Conservation (phyloP, 2,888 invertebrate genomes). For the Rhodophaea formosa region DNA sequence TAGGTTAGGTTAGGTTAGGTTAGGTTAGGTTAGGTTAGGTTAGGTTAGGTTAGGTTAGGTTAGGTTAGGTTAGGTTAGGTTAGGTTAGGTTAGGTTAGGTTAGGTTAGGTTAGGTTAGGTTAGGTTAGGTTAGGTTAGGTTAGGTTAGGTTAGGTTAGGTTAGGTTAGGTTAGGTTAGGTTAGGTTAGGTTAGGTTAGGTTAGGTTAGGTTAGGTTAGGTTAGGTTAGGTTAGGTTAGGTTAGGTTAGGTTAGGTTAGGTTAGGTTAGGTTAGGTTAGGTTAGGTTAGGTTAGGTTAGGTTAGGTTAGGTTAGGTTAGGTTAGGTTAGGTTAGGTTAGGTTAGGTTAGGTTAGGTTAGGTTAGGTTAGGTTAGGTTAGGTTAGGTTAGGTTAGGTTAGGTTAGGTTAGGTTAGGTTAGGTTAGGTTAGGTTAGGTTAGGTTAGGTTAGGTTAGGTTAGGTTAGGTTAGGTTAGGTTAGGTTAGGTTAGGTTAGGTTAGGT, state of each 20-base stretch:
- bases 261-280: conserved; percentile 16
- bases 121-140: conserved; percentile 10
- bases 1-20: conserved; percentile 22
- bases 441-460: conserved; percentile 6
- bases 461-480: conserved; percentile 6
- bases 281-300: conserved; percentile 16
- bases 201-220: conserved; percentile 15
- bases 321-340: conserved; percentile 16
- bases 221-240: conserved; percentile 16
- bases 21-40: conserved; percentile 13
- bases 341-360: conserved; percentile 1
- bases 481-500: conserved; percentile 9
- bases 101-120: conserved; percentile 10
- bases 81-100: conserved; percentile 10
- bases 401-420: conserved; percentile 4
- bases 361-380: conserved; percentile 5
- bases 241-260: conserved; percentile 16
- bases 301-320: conserved; percentile 16
- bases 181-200: conserved; percentile 10
- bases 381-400: conserved; percentile 7
- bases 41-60: conserved; percentile 11
- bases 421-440: conserved; percentile 5
- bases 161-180: conserved; percentile 10
- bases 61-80: conserved; percentile 10
- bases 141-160: conserved; percentile 10